Conservation (phyloP, 2,797 vertebrate species). For the Eremophila alpestris region DNA sequence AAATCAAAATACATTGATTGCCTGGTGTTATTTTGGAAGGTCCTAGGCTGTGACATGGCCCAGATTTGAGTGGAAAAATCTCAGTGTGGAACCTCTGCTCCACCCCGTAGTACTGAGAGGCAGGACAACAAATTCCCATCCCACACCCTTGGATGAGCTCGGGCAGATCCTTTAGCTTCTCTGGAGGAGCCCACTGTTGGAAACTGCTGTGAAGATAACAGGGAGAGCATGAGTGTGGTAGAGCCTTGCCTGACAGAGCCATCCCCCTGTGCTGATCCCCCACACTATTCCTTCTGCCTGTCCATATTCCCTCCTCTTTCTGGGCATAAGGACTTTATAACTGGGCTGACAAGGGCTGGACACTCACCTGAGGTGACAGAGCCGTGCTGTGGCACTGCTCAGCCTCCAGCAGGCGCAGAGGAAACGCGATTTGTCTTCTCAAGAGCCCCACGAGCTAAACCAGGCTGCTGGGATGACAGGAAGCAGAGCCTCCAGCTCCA, state of each 20-base stretch:
- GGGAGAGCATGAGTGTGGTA: not conserved
- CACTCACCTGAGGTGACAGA: not conserved
- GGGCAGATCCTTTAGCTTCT: not conserved
- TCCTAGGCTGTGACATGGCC: not conserved
- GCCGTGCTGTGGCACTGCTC: not conserved
- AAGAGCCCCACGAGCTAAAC: conserved; percentile 29
- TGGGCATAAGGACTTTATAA: rapidly evolving
- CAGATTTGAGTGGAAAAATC: not conserved
- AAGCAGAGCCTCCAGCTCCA: conserved; percentile 24
- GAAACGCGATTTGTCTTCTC: conserved; percentile 16
- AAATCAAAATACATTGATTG: not conserved
- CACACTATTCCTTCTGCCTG: not conserved
- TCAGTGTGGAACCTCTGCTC: not conserved
- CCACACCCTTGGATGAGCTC: not conserved
- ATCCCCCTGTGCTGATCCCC: rapidly evolving
- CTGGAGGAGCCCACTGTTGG: not conserved
- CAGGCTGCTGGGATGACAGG: conserved; percentile 32
- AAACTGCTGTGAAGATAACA: not conserved
- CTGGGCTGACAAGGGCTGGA: not conserved
- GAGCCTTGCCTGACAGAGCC: not conserved
- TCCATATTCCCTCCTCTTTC: not conserved
- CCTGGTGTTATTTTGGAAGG: not conserved
- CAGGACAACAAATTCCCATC: not conserved
- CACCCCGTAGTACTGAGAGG: not conserved
- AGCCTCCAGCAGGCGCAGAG: not conserved